Base-by-base conservation (phyloP, 2,113 vertebrate genomes). In the Colistium nudipinnis region DNA sequence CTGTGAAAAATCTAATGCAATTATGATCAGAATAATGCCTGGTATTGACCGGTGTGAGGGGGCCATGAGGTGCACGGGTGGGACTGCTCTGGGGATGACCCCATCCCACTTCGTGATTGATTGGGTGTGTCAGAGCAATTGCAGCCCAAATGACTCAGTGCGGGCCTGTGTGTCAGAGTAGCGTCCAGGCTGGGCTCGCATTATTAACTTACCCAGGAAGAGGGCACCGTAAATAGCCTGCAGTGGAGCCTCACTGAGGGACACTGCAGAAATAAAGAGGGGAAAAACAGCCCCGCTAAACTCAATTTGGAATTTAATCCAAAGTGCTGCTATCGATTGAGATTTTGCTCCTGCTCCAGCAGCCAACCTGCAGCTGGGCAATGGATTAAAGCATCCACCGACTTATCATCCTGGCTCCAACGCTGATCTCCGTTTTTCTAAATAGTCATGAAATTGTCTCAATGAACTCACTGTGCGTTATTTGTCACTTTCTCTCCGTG, bases 231-330 rank as follows among this genome's bases (percentile, higher is more conserved):
- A 86, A 88, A 90, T 87, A 89, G 84, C 76, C 77, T 49, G 70
- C 83, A 81, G 78, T 82, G 70, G 86, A 89, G 87, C 76, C 89
- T 84, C 74, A 38, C 67, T 78, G 80, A 74, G 87, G 86, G 78
- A 84, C 88, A 78, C 78, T 74, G 77, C 62, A 70, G 81, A 82
- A 82, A 79, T 74, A 70, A 83, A 88, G 70, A 82, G 81, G 74
- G 84, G 67, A 39, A 78, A 87, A 80, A 80, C 86, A 89, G 72
- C 68, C 62, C 75, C 49, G 68, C 78, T 80, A 88, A 92, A 92
- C 88, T 89, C 81, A 84, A 91, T 92, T 91, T 90, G 90, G 86
- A 89, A 91, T 90, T 76, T 76, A 90, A 91, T 86, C 87, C 85
- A 47, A 74, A 72, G 82, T 71, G 69, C 76, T 68, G 76, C 84